phyloP scores from a whole-genome alignment of 2,797 vertebrate species.

The Pseudomugil gertrudae region DNA sequence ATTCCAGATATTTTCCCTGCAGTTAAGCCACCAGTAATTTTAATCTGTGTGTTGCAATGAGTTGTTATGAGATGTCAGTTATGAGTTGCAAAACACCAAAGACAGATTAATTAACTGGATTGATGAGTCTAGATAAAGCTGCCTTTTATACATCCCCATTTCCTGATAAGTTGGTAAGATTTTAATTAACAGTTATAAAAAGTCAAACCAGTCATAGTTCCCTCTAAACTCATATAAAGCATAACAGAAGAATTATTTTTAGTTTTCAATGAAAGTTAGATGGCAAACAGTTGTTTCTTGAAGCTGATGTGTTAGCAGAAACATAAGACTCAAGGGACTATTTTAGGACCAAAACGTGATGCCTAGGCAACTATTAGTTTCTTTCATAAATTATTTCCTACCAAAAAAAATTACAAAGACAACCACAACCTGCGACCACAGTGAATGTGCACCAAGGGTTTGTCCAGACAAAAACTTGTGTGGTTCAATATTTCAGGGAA shows the following conservation, averaged over 20 bases:
- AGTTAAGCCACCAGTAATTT: slow-evolving; percentile 1
- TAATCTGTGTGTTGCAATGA: neutral
- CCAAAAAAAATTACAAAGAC: neutral
- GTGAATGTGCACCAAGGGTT: neutral
- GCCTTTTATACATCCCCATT: neutral
- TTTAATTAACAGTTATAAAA: neutral
- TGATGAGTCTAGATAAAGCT: neutral
- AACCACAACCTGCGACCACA: neutral
- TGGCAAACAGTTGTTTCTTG: neutral
- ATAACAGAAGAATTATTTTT: neutral
- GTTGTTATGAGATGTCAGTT: neutral
- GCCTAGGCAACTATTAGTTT: neutral
- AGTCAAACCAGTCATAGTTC: neutral
- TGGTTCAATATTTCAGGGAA: neutral
- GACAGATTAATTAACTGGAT: neutral
- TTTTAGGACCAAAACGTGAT: neutral
- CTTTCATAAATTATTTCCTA: neutral
- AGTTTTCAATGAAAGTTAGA: too few species aligned
- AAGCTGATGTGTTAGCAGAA: neutral
- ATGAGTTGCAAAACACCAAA: neutral
- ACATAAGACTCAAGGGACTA: neutral
- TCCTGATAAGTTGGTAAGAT: neutral
- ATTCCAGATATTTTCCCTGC: slow-evolving; percentile 1
- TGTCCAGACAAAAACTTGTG: neutral
- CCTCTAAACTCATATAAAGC: neutral